These are phyloP conservation scores for Dinothrombium tinctorium DNA, from an alignment of 1,140 invertebrate species.

Conservation along the genomic window DNA sequence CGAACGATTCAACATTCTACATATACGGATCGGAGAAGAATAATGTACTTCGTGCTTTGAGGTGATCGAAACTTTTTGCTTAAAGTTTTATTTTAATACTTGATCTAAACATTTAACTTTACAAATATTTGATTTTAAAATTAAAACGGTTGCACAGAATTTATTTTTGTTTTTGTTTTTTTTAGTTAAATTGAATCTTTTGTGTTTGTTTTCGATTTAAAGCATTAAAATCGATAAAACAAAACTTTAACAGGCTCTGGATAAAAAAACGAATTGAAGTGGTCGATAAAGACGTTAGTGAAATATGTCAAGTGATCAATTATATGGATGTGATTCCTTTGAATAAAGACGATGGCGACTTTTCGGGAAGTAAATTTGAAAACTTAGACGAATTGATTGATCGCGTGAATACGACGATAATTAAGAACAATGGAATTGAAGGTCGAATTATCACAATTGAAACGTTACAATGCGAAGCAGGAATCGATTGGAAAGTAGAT, in stretches of 20 bases:
- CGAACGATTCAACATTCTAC: slow-evolving; percentile 9
- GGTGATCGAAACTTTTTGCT: slow-evolving; percentile 1
- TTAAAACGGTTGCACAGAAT: not conserved
- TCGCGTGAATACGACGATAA: not conserved
- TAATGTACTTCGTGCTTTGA: slow-evolving; percentile 9
- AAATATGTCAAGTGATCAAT: not conserved
- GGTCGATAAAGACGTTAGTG: not conserved
- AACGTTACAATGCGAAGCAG: slow-evolving; percentile 7
- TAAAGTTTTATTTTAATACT: not conserved
- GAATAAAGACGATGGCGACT: slow-evolving; percentile 5
- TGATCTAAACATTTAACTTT: not conserved
- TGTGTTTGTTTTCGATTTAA: not conserved
- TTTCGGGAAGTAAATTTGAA: not conserved
- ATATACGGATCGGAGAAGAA: slow-evolving; percentile 12
- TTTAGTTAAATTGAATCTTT: not conserved
- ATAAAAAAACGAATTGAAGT: not conserved
- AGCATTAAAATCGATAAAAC: not conserved
- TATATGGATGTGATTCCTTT: slow-evolving; percentile 5
- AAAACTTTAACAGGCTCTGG: no score
- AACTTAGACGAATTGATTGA: slow-evolving; percentile 9
- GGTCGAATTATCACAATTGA: slow-evolving; percentile 10
- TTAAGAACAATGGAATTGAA: slow-evolving; percentile 4
- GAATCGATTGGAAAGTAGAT: slow-evolving; percentile 9
- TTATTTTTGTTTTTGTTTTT: not conserved
- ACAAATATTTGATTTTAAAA: no score